Evolutionary conservation across 2,113 vertebrate genomes (phyloP).

Genomic region (Leiothrix lutea): DNA sequence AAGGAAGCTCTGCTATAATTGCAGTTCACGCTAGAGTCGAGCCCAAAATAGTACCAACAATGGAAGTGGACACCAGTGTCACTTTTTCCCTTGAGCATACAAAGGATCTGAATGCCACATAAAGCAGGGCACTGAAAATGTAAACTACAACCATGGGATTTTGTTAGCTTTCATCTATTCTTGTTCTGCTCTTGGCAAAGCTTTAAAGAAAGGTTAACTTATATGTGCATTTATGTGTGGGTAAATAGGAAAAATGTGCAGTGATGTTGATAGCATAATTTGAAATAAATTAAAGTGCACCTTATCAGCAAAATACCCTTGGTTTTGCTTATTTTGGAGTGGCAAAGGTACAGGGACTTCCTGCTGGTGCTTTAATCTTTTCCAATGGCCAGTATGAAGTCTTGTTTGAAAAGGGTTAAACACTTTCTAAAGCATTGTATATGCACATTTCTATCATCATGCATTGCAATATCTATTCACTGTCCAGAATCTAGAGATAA

Average conservation of each 20-base stretch:
- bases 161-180: slow-evolving; percentile 22
- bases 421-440: background rate
- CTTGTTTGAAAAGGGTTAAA: background rate
- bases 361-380: background rate
- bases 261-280: background rate
- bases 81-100: slow-evolving; percentile 6
- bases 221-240: background rate
- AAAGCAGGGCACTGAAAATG: slow-evolving; percentile 21
- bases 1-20: slow-evolving; percentile 50
- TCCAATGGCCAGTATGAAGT: background rate
- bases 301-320: background rate
- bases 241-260: slow-evolving; percentile 42
- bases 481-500: background rate
- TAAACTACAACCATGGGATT: background rate
- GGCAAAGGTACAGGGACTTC: background rate
- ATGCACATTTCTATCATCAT: background rate
- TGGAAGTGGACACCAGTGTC: background rate
- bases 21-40: background rate
- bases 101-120: background rate
- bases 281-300: background rate
- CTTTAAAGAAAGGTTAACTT: slow-evolving; percentile 24
- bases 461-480: background rate
- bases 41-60: slow-evolving; percentile 48
- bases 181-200: slow-evolving; percentile 13
- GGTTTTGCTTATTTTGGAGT: background rate